phyloP scores from a whole-genome alignment of 2,888 invertebrate species.

The Elmis aenea region DNA sequence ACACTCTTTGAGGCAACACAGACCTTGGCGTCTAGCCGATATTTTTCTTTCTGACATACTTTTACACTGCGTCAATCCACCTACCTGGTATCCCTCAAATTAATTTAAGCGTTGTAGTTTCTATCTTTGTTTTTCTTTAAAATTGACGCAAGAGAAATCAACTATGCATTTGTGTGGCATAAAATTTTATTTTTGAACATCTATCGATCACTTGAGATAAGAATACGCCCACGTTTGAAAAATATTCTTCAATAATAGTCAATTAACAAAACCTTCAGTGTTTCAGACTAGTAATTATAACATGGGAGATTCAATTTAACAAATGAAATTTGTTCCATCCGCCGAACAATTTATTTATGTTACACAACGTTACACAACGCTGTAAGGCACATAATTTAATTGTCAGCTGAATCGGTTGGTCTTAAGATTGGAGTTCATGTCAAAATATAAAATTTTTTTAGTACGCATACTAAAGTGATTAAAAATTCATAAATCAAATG shows the following conservation, averaged over 20 bases:
- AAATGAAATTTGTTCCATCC: constrained; percentile 8
- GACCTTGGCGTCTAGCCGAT: constrained; percentile 30
- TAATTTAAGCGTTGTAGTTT: constrained; percentile 27
- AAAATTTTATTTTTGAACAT: constrained; percentile 31
- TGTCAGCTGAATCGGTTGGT: no score
- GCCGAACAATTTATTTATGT: no score
- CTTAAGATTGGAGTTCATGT: no score
- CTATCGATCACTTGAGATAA: constrained; percentile 34
- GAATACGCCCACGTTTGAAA: constrained; percentile 37
- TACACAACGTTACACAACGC: no score
- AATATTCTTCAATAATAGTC: constrained; percentile 30
- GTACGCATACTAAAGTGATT: no score
- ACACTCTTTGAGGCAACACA: constrained; percentile 17
- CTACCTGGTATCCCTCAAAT: constrained; percentile 32
- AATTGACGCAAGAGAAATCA: constrained; percentile 17
- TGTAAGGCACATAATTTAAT: no score
- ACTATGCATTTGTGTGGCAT: constrained; percentile 21
- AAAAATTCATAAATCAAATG: no score
- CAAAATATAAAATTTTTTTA: no score
- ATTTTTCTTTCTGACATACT: constrained; percentile 32
- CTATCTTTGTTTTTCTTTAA: constrained; percentile 21
- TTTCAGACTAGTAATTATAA: constrained; percentile 24
- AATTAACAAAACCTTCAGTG: constrained; percentile 22
- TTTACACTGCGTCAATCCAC: constrained; percentile 29
- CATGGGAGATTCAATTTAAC: constrained; percentile 21